Evolutionary conservation across 2,797 vertebrate species (phyloP).

Genomic region (Acipenser ruthenus): DNA sequence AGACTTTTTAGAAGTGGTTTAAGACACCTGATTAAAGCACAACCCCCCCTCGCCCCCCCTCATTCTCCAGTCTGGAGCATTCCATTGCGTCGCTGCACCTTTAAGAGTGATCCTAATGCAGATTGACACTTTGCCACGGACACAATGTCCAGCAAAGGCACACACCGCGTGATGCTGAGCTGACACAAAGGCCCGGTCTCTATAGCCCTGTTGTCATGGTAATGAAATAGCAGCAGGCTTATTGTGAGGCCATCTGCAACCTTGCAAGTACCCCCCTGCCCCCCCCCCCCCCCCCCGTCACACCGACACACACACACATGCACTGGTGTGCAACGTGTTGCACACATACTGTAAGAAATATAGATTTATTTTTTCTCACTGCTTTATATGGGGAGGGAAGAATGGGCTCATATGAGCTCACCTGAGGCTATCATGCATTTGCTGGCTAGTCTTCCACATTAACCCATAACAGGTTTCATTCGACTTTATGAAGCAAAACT

Average conservation of each 20-base stretch:
- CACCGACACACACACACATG: conserved; percentile 9
- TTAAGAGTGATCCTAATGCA: not conserved
- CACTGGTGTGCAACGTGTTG: not conserved
- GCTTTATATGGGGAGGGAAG: conserved; percentile 7
- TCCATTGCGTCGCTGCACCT: not conserved
- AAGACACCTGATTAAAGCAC: too few species aligned
- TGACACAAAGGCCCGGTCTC: conserved; percentile 29
- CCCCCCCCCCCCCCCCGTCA: not conserved
- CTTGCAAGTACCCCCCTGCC: conserved; percentile 11
- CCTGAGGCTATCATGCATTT: conserved; percentile 27
- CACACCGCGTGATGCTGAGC: conserved; percentile 19
- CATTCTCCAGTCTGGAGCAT: too few species aligned
- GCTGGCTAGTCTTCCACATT: conserved; percentile 18
- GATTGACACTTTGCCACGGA: not conserved
- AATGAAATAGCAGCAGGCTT: conserved; percentile 44
- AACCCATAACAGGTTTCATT: not conserved
- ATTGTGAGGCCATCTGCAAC: conserved; percentile 57
- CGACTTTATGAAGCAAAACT: not conserved
- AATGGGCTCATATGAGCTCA: conserved; percentile 4
- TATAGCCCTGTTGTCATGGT: conserved; percentile 57
- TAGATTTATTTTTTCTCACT: conserved; percentile 15
- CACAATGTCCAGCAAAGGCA: not conserved
- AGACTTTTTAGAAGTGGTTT: too few species aligned
- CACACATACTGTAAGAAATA: conserved; percentile 17
- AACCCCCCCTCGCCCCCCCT: too few species aligned